A percentile compares a stretch with the other conserved stretches of the same genome.
phyloP scores from a whole-genome alignment of 2,113 vertebrate genomes.

The Indri indri region DNA sequence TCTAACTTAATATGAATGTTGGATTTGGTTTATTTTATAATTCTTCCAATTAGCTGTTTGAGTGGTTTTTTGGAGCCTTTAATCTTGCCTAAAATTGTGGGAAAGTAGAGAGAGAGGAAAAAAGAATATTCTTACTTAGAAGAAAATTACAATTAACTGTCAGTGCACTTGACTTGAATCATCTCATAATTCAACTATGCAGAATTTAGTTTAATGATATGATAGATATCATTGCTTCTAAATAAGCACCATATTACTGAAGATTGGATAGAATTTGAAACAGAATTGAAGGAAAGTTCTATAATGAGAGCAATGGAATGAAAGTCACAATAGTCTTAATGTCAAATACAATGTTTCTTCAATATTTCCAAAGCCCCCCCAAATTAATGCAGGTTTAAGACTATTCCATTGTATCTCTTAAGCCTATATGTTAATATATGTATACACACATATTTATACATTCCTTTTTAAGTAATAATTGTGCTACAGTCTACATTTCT shows the following conservation, averaged over 20 bases:
- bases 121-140: background rate
- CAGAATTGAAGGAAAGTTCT: slow-evolving; percentile 10
- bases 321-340: background rate
- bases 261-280: slow-evolving; percentile 1
- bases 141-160: slow-evolving; percentile 36
- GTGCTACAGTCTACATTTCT: background rate
- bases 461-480: background rate
- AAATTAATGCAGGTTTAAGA: background rate
- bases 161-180: slow-evolving; percentile 16
- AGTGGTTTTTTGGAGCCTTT: slow-evolving; percentile 12
- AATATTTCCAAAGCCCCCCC: background rate
- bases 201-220: slow-evolving; percentile 45
- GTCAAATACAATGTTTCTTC: background rate
- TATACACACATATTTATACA: background rate
- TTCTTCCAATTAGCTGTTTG: slow-evolving; percentile 67
- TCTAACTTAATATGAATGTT: slow-evolving; percentile 66
- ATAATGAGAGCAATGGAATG: background rate
- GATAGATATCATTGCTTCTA: background rate
- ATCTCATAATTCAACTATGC: slow-evolving; percentile 27
- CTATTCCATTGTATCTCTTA: background rate
- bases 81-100: slow-evolving; percentile 62
- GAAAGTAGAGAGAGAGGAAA: slow-evolving; percentile 11
- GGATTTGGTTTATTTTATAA: slow-evolving; percentile 67
- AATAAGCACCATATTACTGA: background rate
- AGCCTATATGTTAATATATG: background rate